phyloP scores from a whole-genome alignment of 2,888 invertebrate genomes.

The Mantis religiosa region DNA sequence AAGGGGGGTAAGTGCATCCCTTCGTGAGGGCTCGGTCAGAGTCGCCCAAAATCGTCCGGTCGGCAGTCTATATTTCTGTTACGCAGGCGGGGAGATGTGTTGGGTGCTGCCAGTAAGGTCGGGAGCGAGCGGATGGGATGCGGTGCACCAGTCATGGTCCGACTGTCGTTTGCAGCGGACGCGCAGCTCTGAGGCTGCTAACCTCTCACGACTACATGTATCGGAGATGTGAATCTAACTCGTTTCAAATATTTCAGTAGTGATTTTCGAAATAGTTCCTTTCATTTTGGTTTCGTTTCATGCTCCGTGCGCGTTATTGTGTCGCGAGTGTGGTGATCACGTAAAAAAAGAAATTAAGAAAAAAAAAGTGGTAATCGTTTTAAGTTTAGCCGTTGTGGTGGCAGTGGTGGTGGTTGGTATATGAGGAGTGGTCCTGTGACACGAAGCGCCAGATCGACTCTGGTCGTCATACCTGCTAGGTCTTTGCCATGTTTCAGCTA shows the following conservation, averaged over 20 bases:
- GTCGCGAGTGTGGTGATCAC: not conserved
- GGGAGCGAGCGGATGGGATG: not conserved
- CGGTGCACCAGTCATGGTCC: not conserved
- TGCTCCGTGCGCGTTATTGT: not conserved
- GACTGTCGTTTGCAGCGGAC: not conserved
- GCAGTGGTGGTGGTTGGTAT: slow-evolving; percentile 14
- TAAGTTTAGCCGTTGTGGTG: not conserved
- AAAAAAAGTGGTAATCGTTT: not conserved
- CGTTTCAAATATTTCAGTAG: not conserved
- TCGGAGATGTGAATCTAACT: not conserved
- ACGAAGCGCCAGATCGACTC: slow-evolving; percentile 22
- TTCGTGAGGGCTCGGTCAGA: slow-evolving; percentile 6
- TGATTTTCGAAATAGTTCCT: not conserved
- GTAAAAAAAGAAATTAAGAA: not conserved
- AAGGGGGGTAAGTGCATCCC: not conserved
- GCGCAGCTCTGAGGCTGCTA: not conserved
- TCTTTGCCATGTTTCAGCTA: not conserved
- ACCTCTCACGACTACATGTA: not conserved
- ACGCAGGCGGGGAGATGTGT: not conserved
- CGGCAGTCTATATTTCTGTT: not conserved
- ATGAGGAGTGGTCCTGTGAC: slow-evolving; percentile 20
- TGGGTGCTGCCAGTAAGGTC: not conserved
- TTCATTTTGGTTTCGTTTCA: not conserved
- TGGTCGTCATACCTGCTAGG: slow-evolving; percentile 8
- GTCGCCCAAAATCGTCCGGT: not conserved